Percentiles rank a stretch among this genome's conserved stretches.
Conservation (phyloP, 2,888 invertebrate genomes). For the Alsophila aescularia region DNA sequence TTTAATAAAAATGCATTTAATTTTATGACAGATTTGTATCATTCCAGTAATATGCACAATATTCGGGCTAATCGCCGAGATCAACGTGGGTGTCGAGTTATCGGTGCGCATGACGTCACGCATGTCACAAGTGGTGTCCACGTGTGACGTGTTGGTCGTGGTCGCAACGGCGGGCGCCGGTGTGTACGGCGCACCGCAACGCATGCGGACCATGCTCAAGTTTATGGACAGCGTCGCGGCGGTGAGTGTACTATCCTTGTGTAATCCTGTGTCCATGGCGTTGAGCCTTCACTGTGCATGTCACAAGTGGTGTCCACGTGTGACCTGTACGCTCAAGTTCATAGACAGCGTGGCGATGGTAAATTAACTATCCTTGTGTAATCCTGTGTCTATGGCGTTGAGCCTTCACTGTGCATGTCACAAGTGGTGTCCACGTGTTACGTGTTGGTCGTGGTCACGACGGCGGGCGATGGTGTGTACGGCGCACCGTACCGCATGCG, state of each 20-base stretch:
- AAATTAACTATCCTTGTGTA: slow-evolving; percentile 32
- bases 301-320: slow-evolving; percentile 83
- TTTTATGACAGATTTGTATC: neutral
- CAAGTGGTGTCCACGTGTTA: slow-evolving; percentile 84
- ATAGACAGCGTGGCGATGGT: slow-evolving; percentile 80
- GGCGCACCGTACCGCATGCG: slow-evolving; percentile 81
- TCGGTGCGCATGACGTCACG: slow-evolving; percentile 83
- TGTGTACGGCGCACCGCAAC: slow-evolving; percentile 77
- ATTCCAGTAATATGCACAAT: slow-evolving; percentile 70
- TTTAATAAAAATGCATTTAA: no score
- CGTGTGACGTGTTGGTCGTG: slow-evolving; percentile 84
- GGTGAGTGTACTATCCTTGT: slow-evolving; percentile 51
- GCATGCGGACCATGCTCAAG: slow-evolving; percentile 79
- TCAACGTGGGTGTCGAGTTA: slow-evolving; percentile 77
- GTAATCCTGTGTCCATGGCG: no score
- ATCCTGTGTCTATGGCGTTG: no score
- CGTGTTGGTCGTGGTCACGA: slow-evolving; percentile 79
- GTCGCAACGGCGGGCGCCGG: slow-evolving; percentile 78
- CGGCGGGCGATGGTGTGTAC: slow-evolving; percentile 79
- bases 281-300: no score
- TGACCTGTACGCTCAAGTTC: slow-evolving; percentile 80
- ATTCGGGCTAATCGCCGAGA: slow-evolving; percentile 81
- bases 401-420: no score
- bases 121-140: slow-evolving; percentile 83
- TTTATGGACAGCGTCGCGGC: slow-evolving; percentile 79